phyloP scores from a whole-genome alignment of 2,797 vertebrate species.

The Hippocampus kuda region DNA sequence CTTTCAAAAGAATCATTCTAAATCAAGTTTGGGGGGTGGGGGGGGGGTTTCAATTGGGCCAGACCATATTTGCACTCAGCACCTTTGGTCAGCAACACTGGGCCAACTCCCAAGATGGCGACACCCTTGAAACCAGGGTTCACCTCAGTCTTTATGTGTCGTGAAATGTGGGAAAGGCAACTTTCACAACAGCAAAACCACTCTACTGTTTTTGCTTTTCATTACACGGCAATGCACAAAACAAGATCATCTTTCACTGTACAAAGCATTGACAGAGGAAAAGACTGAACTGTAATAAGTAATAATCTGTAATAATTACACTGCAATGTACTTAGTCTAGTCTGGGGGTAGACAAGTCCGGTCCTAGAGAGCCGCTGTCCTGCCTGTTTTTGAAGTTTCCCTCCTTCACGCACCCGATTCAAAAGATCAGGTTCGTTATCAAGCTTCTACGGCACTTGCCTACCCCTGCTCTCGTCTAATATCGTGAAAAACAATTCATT shows the following conservation, averaged over 20 bases:
- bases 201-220: not conserved
- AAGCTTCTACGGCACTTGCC: no score
- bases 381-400: no score
- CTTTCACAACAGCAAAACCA: no score
- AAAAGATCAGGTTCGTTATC: no score
- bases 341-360: not conserved
- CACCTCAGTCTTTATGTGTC: not conserved
- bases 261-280: not conserved
- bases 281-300: not conserved
- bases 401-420: no score
- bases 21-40: not conserved
- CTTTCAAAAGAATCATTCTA: not conserved
- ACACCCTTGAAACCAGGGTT: no score
- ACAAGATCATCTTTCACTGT: not conserved
- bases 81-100: not conserved
- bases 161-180: not conserved
- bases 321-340: not conserved
- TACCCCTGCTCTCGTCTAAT: not conserved
- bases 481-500: not conserved
- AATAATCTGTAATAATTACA: not conserved
- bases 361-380: no score
- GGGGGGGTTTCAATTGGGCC: no score
- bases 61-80: not conserved
- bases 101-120: not conserved
- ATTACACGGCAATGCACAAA: not conserved